These are phyloP conservation scores for Leuciscus idus DNA, from an alignment of 2,113 vertebrate species.

Conservation along the genomic window DNA sequence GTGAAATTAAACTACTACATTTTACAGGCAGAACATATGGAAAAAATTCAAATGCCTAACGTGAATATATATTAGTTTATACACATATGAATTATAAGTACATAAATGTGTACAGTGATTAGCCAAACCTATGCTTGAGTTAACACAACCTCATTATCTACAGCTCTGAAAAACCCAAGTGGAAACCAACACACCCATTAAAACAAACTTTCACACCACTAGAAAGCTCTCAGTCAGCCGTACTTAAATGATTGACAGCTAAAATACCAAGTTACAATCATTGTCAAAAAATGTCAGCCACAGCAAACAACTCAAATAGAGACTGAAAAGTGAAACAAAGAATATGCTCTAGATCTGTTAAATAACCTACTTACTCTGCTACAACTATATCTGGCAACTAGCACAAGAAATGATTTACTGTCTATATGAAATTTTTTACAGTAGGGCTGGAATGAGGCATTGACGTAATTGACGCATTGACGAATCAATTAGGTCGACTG, in stretches of 20 bases:
- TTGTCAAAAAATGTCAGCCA: neutral
- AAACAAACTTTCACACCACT: slow-evolving; percentile 49
- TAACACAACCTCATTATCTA: slow-evolving; percentile 9
- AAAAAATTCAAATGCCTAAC: neutral
- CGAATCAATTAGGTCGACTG: too few relatives aligned
- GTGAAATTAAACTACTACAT: neutral
- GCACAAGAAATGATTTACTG: neutral
- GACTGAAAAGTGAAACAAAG: neutral
- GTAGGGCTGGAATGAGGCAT: too few relatives aligned
- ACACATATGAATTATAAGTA: neutral
- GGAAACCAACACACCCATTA: slow-evolving; percentile 22
- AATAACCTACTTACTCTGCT: neutral
- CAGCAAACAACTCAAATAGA: neutral
- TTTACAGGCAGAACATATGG: neutral
- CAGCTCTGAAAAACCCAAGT: neutral
- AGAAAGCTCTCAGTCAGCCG: slow-evolving; percentile 25
- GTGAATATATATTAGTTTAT: neutral
- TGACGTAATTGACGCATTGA: too few relatives aligned
- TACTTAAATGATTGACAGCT: neutral
- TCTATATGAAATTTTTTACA: neutral
- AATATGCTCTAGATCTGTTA: neutral
- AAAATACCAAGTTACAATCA: neutral
- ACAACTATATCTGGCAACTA: neutral
- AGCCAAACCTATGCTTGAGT: neutral
- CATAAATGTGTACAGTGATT: neutral